phyloP scores from a whole-genome alignment of 1,140 invertebrate species.

The Cotesia chilonis region DNA sequence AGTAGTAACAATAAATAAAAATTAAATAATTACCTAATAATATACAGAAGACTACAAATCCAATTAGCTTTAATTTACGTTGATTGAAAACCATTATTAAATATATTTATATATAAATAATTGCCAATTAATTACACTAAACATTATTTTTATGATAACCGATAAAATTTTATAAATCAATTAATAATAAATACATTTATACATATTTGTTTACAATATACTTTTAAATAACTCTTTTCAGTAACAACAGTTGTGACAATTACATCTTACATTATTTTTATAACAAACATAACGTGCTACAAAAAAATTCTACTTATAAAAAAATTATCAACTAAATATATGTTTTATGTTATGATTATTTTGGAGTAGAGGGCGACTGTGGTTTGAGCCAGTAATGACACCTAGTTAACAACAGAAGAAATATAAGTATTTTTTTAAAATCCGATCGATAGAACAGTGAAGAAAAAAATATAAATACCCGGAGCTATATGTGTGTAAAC shows the following conservation, averaged over 20 bases:
- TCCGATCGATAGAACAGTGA: not conserved
- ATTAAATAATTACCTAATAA: conserved; percentile 51
- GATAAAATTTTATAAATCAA: not conserved
- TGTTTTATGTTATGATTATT: no score
- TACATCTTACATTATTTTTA: no score
- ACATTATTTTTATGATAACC: not conserved
- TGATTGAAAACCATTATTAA: conserved; percentile 54
- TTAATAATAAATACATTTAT: no score
- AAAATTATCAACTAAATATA: no score
- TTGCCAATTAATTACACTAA: not conserved
- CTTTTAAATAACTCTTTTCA: no score
- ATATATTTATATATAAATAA: conserved; percentile 11
- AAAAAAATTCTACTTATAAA: no score
- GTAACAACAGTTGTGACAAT: no score
- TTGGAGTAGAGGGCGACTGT: no score
- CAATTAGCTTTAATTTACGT: conserved; percentile 62
- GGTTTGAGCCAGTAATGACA: not conserved
- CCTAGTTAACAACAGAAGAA: not conserved
- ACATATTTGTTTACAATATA: no score
- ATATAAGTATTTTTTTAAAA: not conserved
- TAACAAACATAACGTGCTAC: no score
- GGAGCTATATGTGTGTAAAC: not conserved
- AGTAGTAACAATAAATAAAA: conserved; percentile 32
- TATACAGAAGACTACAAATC: conserved; percentile 52
- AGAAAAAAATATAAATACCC: no score